A percentile compares a stretch with the other conserved stretches of the same genome.
Conservation (phyloP, 2,113 vertebrate species). For the Budorcas taxicolor region DNA sequence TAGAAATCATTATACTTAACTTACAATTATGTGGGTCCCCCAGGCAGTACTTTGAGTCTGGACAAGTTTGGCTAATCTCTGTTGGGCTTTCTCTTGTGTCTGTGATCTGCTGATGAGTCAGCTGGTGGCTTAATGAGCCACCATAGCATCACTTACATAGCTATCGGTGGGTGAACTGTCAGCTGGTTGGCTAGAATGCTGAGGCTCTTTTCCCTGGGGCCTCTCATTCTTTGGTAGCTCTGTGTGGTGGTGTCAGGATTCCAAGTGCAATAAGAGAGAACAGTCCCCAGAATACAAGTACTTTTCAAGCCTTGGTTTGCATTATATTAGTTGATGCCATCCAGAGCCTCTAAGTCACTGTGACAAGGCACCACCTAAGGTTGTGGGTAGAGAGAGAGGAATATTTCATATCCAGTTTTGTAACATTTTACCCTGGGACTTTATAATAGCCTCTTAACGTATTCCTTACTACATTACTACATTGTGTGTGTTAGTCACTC, state of each 20-base stretch:
- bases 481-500: background rate
- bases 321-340: background rate
- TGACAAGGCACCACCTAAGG: background rate
- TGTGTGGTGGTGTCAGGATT: background rate
- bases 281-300: rapidly evolving
- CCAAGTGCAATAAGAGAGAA: background rate
- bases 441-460: background rate
- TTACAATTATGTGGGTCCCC: background rate
- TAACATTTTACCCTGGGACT: background rate
- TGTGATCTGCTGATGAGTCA: background rate
- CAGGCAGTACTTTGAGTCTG: background rate
- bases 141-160: background rate
- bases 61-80: background rate
- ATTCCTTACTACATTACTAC: background rate
- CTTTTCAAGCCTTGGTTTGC: background rate
- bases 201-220: background rate
- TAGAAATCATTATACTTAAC: background rate
- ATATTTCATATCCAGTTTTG: background rate
- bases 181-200: background rate
- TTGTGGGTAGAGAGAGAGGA: background rate
- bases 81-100: background rate
- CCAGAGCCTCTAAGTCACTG: background rate
- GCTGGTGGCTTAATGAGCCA: background rate
- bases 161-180: background rate
- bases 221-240: background rate